Base-by-base conservation (phyloP, 2,797 vertebrate genomes). In the Mormyrops boulengeri region DNA sequence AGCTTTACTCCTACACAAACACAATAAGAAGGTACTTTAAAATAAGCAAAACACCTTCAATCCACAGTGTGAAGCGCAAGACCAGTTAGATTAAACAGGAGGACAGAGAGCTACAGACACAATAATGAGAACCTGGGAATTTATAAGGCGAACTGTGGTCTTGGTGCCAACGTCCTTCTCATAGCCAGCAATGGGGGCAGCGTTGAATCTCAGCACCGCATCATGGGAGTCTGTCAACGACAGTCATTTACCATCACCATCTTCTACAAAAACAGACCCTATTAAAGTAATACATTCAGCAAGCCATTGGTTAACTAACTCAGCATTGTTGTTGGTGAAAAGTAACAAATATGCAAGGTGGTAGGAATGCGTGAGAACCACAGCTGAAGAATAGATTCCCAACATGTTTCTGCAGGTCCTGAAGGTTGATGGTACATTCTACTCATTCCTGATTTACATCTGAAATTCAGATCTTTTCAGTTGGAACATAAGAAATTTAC, bases 101-200 rank as follows among this genome's bases (percentile, higher is more conserved):
- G 17, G 34, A 41, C 55, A 62, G 26, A 88, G 19, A 87, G 7
- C 30, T 57, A 57, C 85, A 55, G 66, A 34, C 2, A 88, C 9
- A 57, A 38, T 22, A 4, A 34, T 0, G 2, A 89, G 44, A 93
- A 96, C 96, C 95, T 97, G 96, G 0, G 96, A 97, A 93, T 97
- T 97, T 88, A 97, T 95, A 88, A 97, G 95, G 4, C 96, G 96
- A 22, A 97, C 55, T 1, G 95, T 96, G 38, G 96, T 97, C 93
- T 96, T 97, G 2, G 93, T 95, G 0, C 96, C 96, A 0, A 97
- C 96, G 0, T 97, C 96, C 50, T 94, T 95, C 92, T 97, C 96
- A 12, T 94, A 97, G 26, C 95, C 92, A 0, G 3, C 11, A 7
- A 96, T 96, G 0, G 95, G 96, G 0, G 96, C 96, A 0, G 95